Conservation (phyloP, 2,113 vertebrate species). For the Rhynchomys soricoides region DNA sequence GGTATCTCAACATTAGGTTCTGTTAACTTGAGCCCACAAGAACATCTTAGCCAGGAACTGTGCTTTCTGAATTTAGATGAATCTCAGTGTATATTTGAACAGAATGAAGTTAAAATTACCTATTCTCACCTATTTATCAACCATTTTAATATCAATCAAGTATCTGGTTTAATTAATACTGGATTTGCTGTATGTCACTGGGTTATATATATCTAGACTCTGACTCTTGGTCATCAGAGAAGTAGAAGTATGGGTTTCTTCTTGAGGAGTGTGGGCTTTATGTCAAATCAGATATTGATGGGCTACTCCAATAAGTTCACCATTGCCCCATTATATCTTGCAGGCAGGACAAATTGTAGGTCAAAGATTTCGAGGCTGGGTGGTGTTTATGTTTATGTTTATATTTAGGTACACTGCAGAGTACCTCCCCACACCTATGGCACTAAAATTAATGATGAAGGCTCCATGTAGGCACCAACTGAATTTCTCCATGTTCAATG, state of each 20-base stretch:
- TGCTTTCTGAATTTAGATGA: background rate
- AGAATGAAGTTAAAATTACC: background rate
- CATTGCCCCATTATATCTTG: background rate
- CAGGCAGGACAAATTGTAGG: background rate
- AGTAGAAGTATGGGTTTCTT: background rate
- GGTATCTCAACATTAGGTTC: background rate
- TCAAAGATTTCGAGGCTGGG: background rate
- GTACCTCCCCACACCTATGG: background rate
- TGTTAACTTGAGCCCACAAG: background rate
- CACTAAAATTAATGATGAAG: background rate
- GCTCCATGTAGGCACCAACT: background rate
- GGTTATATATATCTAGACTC: background rate
- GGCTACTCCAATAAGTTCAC: background rate
- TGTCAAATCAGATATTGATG: background rate
- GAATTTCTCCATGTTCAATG: background rate
- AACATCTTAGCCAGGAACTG: background rate
- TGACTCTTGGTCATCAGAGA: background rate
- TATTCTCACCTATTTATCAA: background rate
- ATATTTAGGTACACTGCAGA: background rate
- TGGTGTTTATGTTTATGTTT: background rate
- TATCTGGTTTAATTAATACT: background rate
- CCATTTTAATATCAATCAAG: background rate
- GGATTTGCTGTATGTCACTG: background rate
- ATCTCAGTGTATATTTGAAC: background rate
- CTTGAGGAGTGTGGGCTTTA: background rate